Evolutionary conservation across 2,113 vertebrate species (phyloP).

Genomic region (Ceyx melanurus): DNA sequence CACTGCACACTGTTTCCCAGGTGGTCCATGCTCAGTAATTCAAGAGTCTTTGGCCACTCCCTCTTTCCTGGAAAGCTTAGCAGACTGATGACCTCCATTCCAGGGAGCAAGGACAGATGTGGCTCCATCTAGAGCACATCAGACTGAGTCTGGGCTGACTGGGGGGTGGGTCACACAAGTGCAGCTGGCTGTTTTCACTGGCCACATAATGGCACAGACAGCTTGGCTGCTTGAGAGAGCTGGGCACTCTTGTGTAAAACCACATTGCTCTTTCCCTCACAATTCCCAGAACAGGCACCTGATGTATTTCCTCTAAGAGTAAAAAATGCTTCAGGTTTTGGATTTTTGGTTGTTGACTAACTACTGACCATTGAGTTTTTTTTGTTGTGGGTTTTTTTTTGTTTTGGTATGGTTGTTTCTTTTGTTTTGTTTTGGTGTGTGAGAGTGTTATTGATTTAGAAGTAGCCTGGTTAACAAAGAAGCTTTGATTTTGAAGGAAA

Average conservation of each 20-base stretch:
- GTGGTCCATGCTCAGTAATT: background rate
- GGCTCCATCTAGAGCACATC: slow-evolving; percentile 20
- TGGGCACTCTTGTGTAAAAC: background rate
- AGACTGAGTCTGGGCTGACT: rapidly evolving
- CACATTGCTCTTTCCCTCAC: background rate
- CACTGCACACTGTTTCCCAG: background rate
- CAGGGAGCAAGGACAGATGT: slow-evolving; percentile 21
- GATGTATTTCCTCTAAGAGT: rapidly evolving
- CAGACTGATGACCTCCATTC: slow-evolving; percentile 14
- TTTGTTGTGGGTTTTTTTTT: background rate
- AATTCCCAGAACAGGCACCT: background rate
- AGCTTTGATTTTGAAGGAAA: background rate
- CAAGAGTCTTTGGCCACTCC: slow-evolving; percentile 24
- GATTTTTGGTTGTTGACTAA: background rate
- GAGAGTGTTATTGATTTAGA: background rate
- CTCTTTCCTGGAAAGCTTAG: slow-evolving; percentile 64
- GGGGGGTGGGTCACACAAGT: background rate
- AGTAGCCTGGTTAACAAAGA: background rate
- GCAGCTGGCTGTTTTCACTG: background rate
- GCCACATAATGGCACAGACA: rapidly evolving
- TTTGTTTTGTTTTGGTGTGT: background rate
- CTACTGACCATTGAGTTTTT: background rate
- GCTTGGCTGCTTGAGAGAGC: background rate
- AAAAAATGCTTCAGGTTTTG: background rate
- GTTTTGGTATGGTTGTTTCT: too few species aligned